Base-by-base conservation (phyloP, 2,113 vertebrate species). In the Platysteira castanea region DNA sequence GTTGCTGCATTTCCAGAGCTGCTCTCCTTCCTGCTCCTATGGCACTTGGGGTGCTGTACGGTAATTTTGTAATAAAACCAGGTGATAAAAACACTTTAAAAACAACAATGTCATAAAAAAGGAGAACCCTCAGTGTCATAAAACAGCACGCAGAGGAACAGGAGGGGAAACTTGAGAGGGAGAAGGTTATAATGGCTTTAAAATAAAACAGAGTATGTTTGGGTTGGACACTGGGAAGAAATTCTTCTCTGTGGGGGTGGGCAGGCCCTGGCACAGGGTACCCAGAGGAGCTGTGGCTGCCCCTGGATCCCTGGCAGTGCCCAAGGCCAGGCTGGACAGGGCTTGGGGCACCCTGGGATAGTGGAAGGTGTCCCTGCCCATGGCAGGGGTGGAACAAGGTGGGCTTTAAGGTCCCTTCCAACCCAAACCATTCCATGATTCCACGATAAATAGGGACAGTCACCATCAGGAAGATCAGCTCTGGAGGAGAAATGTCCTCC, bases 71-170 rank as follows among this genome's bases (percentile, higher is more conserved):
- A 41, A 90, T 97, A 96, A 97, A 97, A 95, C 63, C 91, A 87
- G 93, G 92, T 88, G 93, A 95, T 97, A 97, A 97, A 97, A 95
- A 6, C 95, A 94, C 89, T 97, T 95, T 87, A 81, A 94, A 92
- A 97, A 78, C 86, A 97, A 95, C 87, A 91, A 12, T 78, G 93
- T 90, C 52, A 47, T 96, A 93, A 93, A 90, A 93, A 68, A 86
- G 42, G 76, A 96, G 76, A 89, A 84, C 85, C 84, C 61, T 83
- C 35, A 7, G 75, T 71, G 82, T 81, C 76, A 47, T 91, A 94
- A 96, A 95, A 53, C 0, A 4, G 18, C 49, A 33, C 9, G 0
- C 81, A 31, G 31, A 46, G 3, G 76, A 90, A 53, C 68, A 42
- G 59, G 67, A 83, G 76, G 64, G 70, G 71, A 76, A 77, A 65